phyloP scores from a whole-genome alignment of 2,797 vertebrate species.

The Pangasius krempfi region DNA sequence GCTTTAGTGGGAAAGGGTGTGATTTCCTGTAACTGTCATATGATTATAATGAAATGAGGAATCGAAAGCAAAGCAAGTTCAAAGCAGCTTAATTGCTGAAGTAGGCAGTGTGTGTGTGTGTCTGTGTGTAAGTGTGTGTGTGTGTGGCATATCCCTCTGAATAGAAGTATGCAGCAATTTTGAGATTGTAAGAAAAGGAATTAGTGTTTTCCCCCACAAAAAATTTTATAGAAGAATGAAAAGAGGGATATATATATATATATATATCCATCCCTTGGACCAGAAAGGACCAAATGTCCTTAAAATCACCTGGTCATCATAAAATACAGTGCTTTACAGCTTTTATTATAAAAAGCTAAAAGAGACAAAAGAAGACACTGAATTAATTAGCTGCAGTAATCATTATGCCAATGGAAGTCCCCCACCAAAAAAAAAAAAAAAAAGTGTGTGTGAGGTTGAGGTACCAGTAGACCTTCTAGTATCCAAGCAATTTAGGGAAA shows the following conservation, averaged over 20 bases:
- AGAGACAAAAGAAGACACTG: not conserved
- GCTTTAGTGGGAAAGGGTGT: not conserved
- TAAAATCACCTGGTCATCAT: not conserved
- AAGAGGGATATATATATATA: no score
- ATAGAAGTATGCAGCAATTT: no score
- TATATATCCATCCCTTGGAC: not conserved
- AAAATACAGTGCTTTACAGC: not conserved
- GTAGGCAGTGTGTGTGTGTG: not conserved
- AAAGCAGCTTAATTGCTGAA: not conserved
- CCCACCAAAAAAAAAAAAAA: no score
- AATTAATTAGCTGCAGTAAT: not conserved
- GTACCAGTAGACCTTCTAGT: not conserved
- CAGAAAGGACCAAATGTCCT: not conserved
- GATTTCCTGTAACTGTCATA: constrained; percentile 47
- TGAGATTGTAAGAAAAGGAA: no score
- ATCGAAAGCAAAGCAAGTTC: constrained; percentile 38
- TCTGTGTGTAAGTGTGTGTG: not conserved
- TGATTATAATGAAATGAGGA: constrained; percentile 40
- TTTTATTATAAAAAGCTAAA: not conserved
- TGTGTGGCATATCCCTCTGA: no score
- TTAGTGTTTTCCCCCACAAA: no score
- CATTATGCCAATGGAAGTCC: not conserved
- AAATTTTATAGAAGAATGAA: no score
- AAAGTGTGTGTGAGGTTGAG: not conserved
- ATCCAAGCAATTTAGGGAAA: not conserved